These are phyloP conservation scores for Menura novaehollandiae DNA, from an alignment of 2,113 vertebrate species.

Conservation along the genomic window DNA sequence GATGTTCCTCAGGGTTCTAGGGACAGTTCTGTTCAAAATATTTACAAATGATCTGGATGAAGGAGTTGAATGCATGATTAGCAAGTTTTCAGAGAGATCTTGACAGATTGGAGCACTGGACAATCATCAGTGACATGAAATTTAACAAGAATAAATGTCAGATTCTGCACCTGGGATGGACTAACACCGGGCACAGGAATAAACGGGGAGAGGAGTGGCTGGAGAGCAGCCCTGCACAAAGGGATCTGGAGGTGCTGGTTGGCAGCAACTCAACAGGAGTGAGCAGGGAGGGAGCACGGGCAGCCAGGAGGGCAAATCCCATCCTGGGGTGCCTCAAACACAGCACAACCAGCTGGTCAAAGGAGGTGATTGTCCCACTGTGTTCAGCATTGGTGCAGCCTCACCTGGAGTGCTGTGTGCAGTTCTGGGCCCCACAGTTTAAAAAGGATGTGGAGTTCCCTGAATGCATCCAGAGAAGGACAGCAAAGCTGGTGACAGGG, in stretches of 20 bases:
- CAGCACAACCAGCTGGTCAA: rapidly evolving
- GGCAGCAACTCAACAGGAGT: background rate
- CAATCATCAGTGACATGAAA: background rate
- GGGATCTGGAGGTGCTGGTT: background rate
- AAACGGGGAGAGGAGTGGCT: background rate
- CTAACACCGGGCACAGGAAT: rapidly evolving
- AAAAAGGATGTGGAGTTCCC: background rate
- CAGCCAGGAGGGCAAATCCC: background rate
- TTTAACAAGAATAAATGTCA: background rate
- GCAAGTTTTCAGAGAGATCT: background rate
- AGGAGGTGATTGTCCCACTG: rapidly evolving
- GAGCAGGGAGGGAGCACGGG: background rate
- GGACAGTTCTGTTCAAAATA: background rate
- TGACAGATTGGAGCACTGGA: background rate
- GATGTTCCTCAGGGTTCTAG: background rate
- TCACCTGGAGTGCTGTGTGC: background rate
- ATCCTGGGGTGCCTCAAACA: background rate
- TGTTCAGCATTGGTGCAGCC: rapidly evolving
- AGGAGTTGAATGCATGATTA: background rate
- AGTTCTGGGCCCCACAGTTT: background rate
- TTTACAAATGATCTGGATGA: background rate
- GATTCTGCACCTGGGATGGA: background rate
- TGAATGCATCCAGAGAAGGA: background rate
- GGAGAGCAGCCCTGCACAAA: background rate
- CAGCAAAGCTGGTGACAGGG: background rate